These are phyloP conservation scores for Gracilinanus agilis DNA, from an alignment of 2,113 vertebrate genomes.

Conservation along the genomic window DNA sequence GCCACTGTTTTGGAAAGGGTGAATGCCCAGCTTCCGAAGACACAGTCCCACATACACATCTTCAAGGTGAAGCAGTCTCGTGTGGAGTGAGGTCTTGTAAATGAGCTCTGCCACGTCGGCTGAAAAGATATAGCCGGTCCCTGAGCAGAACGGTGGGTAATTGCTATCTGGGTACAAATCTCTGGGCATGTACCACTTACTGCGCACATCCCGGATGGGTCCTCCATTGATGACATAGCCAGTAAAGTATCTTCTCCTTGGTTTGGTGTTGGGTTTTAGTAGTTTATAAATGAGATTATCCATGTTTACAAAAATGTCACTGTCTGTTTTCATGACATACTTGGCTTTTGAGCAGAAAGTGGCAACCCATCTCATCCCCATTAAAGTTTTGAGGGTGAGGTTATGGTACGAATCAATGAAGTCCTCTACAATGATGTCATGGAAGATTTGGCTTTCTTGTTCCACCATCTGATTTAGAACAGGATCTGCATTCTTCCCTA, in stretches of 20 bases:
- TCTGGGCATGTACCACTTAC: constrained; percentile 99
- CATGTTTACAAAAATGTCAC: constrained; percentile 99
- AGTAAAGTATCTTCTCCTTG: constrained; percentile 96
- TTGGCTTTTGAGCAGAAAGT: constrained; percentile 98
- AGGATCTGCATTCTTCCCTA: constrained; percentile 92
- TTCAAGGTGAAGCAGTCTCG: constrained; percentile 97
- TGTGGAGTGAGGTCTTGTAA: constrained; percentile 98
- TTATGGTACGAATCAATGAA: constrained; percentile 99
- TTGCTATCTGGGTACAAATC: constrained; percentile 98
- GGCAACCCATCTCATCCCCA: constrained; percentile 99
- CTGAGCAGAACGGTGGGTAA: constrained; percentile 98
- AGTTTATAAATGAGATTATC: constrained; percentile 99
- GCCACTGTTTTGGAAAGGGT: constrained; percentile 99
- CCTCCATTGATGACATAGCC: constrained; percentile 98
- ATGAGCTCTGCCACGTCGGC: constrained; percentile 97
- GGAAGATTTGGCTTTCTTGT: constrained; percentile 99
- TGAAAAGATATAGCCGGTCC: constrained; percentile 98
- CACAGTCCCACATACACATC: constrained; percentile 98
- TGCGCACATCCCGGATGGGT: constrained; percentile 97
- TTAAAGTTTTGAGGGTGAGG: constrained; percentile 97
- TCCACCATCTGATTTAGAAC: constrained; percentile 99
- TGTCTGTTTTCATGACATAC: constrained; percentile 99
- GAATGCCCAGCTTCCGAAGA: constrained; percentile 96
- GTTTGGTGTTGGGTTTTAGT: constrained; percentile 96
- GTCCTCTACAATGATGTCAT: constrained; percentile 98